A percentile compares a stretch with the other conserved stretches of the same genome.
phyloP scores from a whole-genome alignment of 2,888 invertebrate genomes.

The Arge pagana region DNA sequence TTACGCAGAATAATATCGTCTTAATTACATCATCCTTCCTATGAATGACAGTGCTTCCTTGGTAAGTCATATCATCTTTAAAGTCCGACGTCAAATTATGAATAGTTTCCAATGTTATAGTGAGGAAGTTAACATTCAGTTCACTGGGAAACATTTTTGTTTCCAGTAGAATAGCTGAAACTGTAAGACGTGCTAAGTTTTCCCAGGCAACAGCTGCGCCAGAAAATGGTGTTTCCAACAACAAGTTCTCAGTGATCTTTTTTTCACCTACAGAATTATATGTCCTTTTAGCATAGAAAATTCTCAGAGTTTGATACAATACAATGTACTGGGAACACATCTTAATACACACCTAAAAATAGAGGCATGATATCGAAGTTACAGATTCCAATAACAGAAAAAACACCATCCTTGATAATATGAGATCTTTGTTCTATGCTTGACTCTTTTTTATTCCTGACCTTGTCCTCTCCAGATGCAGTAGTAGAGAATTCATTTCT shows the following conservation, averaged over 20 bases:
- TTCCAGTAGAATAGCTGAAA: constrained; percentile 27
- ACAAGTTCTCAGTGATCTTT: constrained; percentile 34
- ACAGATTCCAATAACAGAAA: constrained; percentile 40
- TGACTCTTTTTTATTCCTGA: no score
- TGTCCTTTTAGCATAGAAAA: neutral
- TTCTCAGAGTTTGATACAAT: neutral
- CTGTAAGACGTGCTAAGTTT: constrained; percentile 39
- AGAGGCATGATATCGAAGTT: constrained; percentile 45
- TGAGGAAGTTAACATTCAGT: constrained; percentile 36
- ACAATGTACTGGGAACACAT: neutral
- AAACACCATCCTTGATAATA: no score
- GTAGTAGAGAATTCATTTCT: no score
- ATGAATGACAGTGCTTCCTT: constrained; percentile 36
- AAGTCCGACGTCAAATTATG: constrained; percentile 40
- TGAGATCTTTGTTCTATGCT: no score
- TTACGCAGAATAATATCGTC: neutral
- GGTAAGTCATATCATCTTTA: constrained; percentile 34
- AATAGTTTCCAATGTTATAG: constrained; percentile 45
- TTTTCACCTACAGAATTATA: constrained; percentile 36
- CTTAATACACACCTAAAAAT: constrained; percentile 35
- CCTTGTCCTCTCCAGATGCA: no score
- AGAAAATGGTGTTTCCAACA: constrained; percentile 35
- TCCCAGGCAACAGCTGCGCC: constrained; percentile 35
- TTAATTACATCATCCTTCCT: neutral
- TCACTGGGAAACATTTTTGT: constrained; percentile 25